Evolutionary conservation across 2,797 vertebrate species (phyloP).

Genomic region (Parauchenoglanis ngamensis): DNA sequence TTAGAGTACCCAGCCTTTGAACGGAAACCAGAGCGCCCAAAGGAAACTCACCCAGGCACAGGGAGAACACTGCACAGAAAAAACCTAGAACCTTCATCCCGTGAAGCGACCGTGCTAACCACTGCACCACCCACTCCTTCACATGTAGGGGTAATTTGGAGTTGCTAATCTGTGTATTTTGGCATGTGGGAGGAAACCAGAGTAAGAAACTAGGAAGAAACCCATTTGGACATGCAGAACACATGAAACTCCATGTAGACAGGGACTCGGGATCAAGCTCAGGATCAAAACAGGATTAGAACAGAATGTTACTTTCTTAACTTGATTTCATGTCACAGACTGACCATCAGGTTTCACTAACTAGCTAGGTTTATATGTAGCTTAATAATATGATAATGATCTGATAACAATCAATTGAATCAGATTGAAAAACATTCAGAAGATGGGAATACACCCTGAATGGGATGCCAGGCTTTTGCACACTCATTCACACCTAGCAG

Average conservation of each 20-base stretch:
- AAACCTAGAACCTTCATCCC: too few species aligned
- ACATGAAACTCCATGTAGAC: background rate
- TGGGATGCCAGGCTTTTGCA: background rate
- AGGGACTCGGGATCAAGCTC: background rate
- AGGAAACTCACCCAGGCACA: too few species aligned
- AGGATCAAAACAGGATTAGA: background rate
- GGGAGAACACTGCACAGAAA: too few species aligned
- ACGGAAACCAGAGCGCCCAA: too few species aligned
- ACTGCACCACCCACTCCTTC: too few species aligned
- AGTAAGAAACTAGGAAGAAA: background rate
- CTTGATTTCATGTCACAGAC: background rate
- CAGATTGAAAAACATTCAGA: background rate
- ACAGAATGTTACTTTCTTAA: too few species aligned
- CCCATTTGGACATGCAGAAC: background rate
- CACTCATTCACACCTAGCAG: too few species aligned
- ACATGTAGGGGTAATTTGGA: background rate
- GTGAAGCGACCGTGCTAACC: too few species aligned
- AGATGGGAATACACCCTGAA: background rate
- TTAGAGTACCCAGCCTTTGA: too few species aligned
- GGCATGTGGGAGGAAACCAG: background rate
- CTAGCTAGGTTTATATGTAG: too few species aligned
- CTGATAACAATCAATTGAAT: too few species aligned
- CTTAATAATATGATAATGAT: too few species aligned
- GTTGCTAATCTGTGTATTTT: background rate
- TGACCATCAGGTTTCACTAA: background rate